Percentiles rank a stretch among this genome's conserved stretches.
These are phyloP conservation scores for Choloepus didactylus DNA, from an alignment of 2,797 vertebrate species.

Conservation along the genomic window DNA sequence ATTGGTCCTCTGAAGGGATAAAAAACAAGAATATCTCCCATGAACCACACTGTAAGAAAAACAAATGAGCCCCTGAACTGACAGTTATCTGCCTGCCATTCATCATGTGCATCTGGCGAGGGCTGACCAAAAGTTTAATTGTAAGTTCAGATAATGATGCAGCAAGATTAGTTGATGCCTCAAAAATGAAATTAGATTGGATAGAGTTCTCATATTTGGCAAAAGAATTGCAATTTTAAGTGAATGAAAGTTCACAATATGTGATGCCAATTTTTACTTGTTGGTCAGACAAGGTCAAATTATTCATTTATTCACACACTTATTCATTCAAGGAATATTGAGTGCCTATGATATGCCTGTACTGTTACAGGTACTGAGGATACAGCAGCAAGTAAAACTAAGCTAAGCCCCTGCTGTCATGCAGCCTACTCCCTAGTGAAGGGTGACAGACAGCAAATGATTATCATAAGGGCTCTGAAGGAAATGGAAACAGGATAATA, in stretches of 20 bases:
- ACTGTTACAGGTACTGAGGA: background rate
- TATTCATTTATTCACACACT: background rate
- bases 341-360: background rate
- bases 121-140: slow-evolving; percentile 82
- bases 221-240: slow-evolving; percentile 59
- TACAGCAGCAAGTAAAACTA: background rate
- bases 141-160: slow-evolving; percentile 62
- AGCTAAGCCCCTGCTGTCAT: background rate
- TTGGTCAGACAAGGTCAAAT: slow-evolving; percentile 48
- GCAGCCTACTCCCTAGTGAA: background rate
- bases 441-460: background rate
- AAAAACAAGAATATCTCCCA: slow-evolving; percentile 70
- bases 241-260: slow-evolving; percentile 10
- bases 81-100: slow-evolving; percentile 77
- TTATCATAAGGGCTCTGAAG: background rate
- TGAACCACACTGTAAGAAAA: slow-evolving; percentile 77
- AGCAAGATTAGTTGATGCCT: slow-evolving; percentile 61
- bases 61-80: slow-evolving; percentile 79
- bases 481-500: background rate
- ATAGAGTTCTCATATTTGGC: slow-evolving; percentile 52
- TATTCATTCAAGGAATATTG: background rate
- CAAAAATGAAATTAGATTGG: slow-evolving; percentile 70
- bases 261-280: slow-evolving; percentile 21
- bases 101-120: slow-evolving; percentile 70
- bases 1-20: slow-evolving; percentile 75